Base-by-base conservation (phyloP, 2,797 vertebrate genomes). In the Acanthis flammea region DNA sequence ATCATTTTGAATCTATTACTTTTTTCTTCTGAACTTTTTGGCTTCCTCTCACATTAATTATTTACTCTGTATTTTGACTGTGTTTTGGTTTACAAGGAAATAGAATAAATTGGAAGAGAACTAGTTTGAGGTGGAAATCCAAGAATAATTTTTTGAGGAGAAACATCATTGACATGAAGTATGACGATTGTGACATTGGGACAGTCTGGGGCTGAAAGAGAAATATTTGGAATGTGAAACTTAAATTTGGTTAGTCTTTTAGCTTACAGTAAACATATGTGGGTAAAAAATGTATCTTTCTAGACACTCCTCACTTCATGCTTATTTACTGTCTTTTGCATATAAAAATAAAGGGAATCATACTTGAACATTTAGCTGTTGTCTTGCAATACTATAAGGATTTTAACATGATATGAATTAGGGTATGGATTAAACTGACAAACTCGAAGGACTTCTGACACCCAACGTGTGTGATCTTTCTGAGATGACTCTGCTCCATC, bases 371-470 rank as follows among this genome's bases (percentile, higher is more conserved):
- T 89, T 23, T 22, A 63, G 17, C 21, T 82, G n/a, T 76, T 94
- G 17, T 75, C 42, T 54, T 55, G 31, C 19, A 82, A 28, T 39
- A 14, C n/a, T 44, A 0, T 39, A 7, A 51, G 42, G 22, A 54
- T 33, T 84, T 74, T 50, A 85, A 48, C 9, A 15, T 10, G 4
- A 5, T 44, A 8, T 42, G 14, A 67, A 33, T 30, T 47, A 37
- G 67, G 24, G 7, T 42, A 10, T 10, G 15, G 73, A n/a, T 42
- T 87, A 76, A 75, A 44, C 10, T 37, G 41, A 31, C 15, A 15
- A 50, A 24, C 17, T 48, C 1, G 0, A 10, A 1, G 12, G 47
- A n/a, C n/a, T 92, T 63, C 30, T 5, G 23, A 31, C 8, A 45
- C 33, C 8, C 9, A 1, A 0, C 16, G 48, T 39, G 3, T 70